Conservation (phyloP, 1,140 invertebrate species). For the Ctenoplectra terminalis region DNA sequence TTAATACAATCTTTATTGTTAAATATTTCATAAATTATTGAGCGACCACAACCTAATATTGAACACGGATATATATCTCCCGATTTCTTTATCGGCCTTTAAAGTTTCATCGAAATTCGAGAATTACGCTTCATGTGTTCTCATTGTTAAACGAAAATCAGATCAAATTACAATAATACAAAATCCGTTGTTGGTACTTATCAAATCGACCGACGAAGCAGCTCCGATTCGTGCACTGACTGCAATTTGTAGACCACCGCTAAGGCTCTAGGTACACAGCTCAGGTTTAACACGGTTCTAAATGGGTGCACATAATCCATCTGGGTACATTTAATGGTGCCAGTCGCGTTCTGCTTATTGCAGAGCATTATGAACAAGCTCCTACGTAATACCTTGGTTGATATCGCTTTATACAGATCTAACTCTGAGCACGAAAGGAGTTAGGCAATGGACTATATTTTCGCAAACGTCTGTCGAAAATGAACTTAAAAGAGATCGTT, state of each 20-base stretch:
- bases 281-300: slow-evolving; percentile 53
- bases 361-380: slow-evolving; percentile 65
- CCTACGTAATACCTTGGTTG: background rate
- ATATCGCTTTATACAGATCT: slow-evolving; percentile 1
- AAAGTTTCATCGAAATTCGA: too few relatives aligned
- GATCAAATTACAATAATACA: too few relatives aligned
- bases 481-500: too few relatives aligned
- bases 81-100: too few relatives aligned
- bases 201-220: slow-evolving; percentile 39
- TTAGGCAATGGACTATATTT: too few relatives aligned
- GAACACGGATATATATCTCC: too few relatives aligned
- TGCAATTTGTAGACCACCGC: slow-evolving; percentile 50
- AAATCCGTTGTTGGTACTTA: slow-evolving; percentile 19
- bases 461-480: too few relatives aligned
- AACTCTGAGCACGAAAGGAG: background rate
- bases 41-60: too few relatives aligned
- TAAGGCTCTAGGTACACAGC: slow-evolving; percentile 16
- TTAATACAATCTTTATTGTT: too few relatives aligned
- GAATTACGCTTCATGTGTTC: too few relatives aligned
- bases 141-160: too few relatives aligned
- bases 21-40: too few relatives aligned
- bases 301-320: slow-evolving; percentile 56
- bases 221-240: slow-evolving; percentile 30
- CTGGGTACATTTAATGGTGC: slow-evolving; percentile 54
- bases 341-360: slow-evolving; percentile 41